Base-by-base conservation (phyloP, 2,888 invertebrate genomes). In the Antheraea yamamai region DNA sequence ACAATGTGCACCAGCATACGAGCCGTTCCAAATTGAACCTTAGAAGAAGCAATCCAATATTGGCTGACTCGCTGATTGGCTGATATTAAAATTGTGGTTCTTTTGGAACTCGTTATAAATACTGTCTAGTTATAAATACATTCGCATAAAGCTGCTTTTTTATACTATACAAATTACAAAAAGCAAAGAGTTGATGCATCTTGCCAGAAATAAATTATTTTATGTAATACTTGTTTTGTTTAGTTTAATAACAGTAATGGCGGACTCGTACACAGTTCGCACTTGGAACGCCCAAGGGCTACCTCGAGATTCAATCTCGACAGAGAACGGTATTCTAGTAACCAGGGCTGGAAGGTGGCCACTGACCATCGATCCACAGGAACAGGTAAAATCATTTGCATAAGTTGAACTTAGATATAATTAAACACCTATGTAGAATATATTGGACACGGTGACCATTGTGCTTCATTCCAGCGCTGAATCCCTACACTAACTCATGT, bases 301-400 rank as follows among this genome's bases (percentile, higher is more conserved):
- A 74, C 99, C 99, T 0, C 96, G 97, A 78, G 99, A 99, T 89
- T 93, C 96, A 55, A 97, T 98, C 75, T 98, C 98, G 16, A 97
- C 98, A 4, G 98, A 99, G 90, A 99, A 99, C 90, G 99, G 98
- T 14, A 97, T 99, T 78, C 96, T 99, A 82, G 98, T 98, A 72
- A 98, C 97, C 23, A 96, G 96, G 84, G 97, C 97, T 4, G 96
- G 97, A 12, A 95, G 97, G 20, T 98, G 98, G 98, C 98, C 99
- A 0, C 95, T 99, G 26, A 98, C 98, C 96, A 98, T 99, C 77
- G 99, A 99, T 92, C 99, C 99, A 0, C 98, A 99, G 88, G 98
- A 98, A 87, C 98, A 99, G 94, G 97, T 97, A 75, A 81, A 23
- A 18, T 8, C 10, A 23, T 4, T 16, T 64, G n/a, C n/a, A n/a